Conservation (phyloP, 2,113 vertebrate species). For the Micronycteris hirsuta region DNA sequence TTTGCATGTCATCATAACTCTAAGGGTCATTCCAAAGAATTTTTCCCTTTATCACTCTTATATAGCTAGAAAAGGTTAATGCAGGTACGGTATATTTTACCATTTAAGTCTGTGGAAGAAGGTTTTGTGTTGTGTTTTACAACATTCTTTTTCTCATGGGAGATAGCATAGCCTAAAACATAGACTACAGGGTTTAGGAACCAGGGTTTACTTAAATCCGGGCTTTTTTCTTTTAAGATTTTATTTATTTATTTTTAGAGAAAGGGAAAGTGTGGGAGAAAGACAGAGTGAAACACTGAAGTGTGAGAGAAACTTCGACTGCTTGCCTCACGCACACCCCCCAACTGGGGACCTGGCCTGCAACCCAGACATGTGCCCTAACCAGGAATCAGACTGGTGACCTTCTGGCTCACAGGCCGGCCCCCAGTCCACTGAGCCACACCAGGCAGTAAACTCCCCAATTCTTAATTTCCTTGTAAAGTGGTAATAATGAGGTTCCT, state of each 20-base stretch:
- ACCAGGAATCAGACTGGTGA: no score
- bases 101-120: background rate
- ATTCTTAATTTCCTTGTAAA: background rate
- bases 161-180: background rate
- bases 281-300: no score
- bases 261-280: no score
- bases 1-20: background rate
- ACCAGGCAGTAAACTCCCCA: background rate
- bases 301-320: no score
- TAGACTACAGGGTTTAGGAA: background rate
- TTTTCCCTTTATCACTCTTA: background rate
- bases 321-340: no score
- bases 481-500: background rate
- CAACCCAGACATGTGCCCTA: no score
- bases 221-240: background rate
- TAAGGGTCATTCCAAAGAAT: background rate
- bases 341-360: no score
- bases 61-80: background rate
- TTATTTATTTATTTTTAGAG: no score
- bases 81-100: background rate
- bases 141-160: background rate
- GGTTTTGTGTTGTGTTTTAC: background rate
- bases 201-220: background rate
- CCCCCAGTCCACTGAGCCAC: no score
- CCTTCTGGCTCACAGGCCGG: no score